Percentiles rank a stretch among this genome's conserved stretches.
These are phyloP conservation scores for Nematostella vectensis DNA, from an alignment of 92 coral and sea anemone species.

Conservation along the genomic window DNA sequence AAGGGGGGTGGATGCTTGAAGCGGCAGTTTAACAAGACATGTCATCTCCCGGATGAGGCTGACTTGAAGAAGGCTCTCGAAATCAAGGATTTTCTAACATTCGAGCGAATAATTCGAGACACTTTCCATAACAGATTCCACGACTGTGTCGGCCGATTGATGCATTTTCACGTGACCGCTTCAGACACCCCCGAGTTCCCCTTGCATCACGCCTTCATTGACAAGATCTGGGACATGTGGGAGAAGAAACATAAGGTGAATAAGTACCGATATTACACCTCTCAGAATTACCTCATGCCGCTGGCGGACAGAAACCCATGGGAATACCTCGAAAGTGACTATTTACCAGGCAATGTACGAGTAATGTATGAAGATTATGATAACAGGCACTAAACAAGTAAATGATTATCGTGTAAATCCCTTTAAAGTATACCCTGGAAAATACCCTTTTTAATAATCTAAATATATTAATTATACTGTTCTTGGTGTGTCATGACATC, in stretches of 20 bases:
- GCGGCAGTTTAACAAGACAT: constrained; percentile 35
- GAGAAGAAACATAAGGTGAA: constrained; percentile 31
- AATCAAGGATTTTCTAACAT: constrained; percentile 27
- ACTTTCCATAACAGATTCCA: constrained; percentile 54
- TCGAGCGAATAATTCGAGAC: constrained; percentile 43
- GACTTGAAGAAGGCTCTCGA: constrained; percentile 13
- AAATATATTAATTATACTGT: too few species aligned
- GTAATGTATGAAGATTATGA: constrained; percentile 32
- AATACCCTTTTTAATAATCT: too few species aligned
- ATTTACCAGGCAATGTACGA: constrained; percentile 51
- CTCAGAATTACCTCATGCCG: constrained; percentile 48
- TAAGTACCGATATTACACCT: constrained; percentile 39
- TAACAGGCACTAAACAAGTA: too few species aligned
- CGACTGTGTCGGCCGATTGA: constrained; percentile 48
- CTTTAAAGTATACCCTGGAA: too few species aligned
- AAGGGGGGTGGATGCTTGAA: constrained; percentile 57
- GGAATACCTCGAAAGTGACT: constrained; percentile 60
- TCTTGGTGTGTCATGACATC: too few species aligned
- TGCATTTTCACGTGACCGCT: constrained; percentile 44
- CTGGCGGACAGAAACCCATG: constrained; percentile 42
- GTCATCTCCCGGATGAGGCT: constrained; percentile 22
- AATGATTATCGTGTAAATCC: too few species aligned
- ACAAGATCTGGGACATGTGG: constrained; percentile 79
- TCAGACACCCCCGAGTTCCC: constrained; percentile 74
- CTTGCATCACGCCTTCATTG: constrained; percentile 80